A percentile compares a stretch with the other conserved stretches of the same genome.
phyloP scores from a whole-genome alignment of 2,888 invertebrate species.

The Artemia sinica region DNA sequence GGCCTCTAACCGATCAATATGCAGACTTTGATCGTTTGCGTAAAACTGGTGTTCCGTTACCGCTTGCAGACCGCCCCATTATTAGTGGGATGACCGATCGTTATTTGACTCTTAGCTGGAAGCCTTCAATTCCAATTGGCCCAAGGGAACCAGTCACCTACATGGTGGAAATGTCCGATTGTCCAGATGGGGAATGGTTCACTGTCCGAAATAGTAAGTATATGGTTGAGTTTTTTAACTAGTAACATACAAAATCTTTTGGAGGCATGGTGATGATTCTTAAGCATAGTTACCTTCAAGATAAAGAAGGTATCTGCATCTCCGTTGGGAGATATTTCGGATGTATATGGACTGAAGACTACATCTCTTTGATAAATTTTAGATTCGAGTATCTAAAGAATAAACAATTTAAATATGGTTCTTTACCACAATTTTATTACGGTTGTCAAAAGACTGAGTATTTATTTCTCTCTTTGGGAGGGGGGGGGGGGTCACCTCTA shows the following conservation, averaged over 20 bases:
- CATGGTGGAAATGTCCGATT: constrained; percentile 80
- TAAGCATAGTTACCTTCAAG: neutral
- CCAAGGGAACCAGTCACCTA: constrained; percentile 81
- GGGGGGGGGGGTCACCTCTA: no score
- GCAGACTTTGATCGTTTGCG: constrained; percentile 65
- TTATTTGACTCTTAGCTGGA: constrained; percentile 76
- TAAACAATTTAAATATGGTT: no score
- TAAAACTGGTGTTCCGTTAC: constrained; percentile 64
- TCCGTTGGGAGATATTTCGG: no score
- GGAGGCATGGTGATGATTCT: neutral
- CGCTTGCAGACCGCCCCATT: constrained; percentile 72
- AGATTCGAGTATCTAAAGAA: no score
- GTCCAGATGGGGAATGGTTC: constrained; percentile 83
- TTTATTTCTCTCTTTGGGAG: no score
- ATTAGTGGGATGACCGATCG: constrained; percentile 82
- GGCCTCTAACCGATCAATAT: constrained; percentile 48
- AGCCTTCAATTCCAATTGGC: constrained; percentile 70
- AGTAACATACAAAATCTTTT: neutral
- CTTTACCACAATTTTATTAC: no score
- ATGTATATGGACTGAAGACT: no score
- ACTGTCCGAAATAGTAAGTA: constrained; percentile 52
- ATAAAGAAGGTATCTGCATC: no score
- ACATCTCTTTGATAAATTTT: no score
- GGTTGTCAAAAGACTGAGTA: no score
- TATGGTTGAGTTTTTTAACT: constrained; percentile 14